Percentiles rank a stretch among this genome's conserved stretches.
phyloP scores from a whole-genome alignment of 1,140 invertebrate species.

The Aethina tumida region DNA sequence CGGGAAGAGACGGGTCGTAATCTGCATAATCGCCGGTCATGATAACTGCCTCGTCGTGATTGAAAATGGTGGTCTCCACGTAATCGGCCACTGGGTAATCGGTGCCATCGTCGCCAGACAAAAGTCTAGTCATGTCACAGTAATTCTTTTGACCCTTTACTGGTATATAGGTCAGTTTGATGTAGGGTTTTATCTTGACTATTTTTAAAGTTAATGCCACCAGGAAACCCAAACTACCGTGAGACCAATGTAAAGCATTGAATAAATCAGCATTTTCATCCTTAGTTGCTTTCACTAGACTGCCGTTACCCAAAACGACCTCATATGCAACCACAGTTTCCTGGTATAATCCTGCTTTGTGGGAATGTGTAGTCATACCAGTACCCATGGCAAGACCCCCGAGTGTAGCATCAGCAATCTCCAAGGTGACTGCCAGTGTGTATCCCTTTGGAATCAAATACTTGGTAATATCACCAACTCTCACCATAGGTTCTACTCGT shows the following conservation, averaged over 20 bases:
- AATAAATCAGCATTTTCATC: constrained; percentile 41
- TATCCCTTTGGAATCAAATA: constrained; percentile 42
- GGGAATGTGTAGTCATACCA: constrained; percentile 44
- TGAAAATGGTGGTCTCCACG: constrained; percentile 45
- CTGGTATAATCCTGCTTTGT: constrained; percentile 44
- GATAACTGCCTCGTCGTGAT: constrained; percentile 42
- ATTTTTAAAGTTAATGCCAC: constrained; percentile 43
- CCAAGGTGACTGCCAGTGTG: constrained; percentile 45
- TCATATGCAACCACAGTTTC: constrained; percentile 43
- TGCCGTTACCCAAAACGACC: constrained; percentile 43
- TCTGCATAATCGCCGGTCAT: constrained; percentile 44
- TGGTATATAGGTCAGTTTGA: constrained; percentile 45
- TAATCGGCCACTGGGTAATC: constrained; percentile 37
- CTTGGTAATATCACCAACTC: constrained; percentile 43
- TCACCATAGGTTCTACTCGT: constrained; percentile 39
- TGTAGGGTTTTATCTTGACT: constrained; percentile 40
- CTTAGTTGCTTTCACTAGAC: constrained; percentile 36
- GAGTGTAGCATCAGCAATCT: constrained; percentile 41
- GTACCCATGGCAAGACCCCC: constrained; percentile 47
- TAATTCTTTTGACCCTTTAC: constrained; percentile 41
- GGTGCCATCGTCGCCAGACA: constrained; percentile 29
- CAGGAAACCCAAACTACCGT: constrained; percentile 46
- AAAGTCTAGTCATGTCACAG: constrained; percentile 40
- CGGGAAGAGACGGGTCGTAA: constrained; percentile 27
- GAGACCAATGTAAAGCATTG: constrained; percentile 45